These are phyloP conservation scores for pig (Sus scrofa) DNA, from an alignment of 2,113 vertebrate species.

Conservation along the genomic window DNA sequence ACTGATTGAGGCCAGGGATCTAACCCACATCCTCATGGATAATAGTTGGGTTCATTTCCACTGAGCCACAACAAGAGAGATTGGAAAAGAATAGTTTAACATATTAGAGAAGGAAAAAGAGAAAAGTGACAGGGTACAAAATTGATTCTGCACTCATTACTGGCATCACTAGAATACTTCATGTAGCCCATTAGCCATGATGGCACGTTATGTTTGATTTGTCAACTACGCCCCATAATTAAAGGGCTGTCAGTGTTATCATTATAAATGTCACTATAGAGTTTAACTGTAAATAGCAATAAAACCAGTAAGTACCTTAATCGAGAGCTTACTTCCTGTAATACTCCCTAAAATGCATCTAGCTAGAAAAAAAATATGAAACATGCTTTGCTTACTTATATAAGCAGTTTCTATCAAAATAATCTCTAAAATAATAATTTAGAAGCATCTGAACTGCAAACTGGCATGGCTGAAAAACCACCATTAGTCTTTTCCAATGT, in stretches of 20 bases:
- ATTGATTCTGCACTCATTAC: background rate
- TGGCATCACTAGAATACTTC: background rate
- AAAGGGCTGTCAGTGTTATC: slow-evolving; percentile 51
- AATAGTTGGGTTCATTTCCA: too few relatives aligned
- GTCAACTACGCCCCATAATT: slow-evolving; percentile 58
- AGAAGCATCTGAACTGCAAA: slow-evolving; percentile 59
- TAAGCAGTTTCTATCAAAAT: slow-evolving; percentile 57
- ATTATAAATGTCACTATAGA: slow-evolving; percentile 57
- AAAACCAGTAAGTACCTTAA: slow-evolving; percentile 42
- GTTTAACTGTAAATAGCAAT: slow-evolving; percentile 63
- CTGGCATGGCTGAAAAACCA: slow-evolving; percentile 29
- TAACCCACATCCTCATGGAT: too few relatives aligned
- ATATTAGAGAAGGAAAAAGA: slow-evolving; percentile 19
- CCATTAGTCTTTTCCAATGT: slow-evolving; percentile 4
- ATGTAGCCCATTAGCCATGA: slow-evolving; percentile 23
- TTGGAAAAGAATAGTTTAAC: background rate
- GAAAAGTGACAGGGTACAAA: slow-evolving; percentile 12
- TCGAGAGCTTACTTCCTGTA: slow-evolving; percentile 43
- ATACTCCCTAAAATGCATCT: slow-evolving; percentile 33
- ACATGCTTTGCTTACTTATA: slow-evolving; percentile 6
- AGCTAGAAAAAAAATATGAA: slow-evolving; percentile 56
- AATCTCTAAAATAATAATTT: slow-evolving; percentile 33
- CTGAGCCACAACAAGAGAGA: background rate
- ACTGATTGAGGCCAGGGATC: too few relatives aligned
- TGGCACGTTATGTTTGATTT: slow-evolving; percentile 51